Conservation (phyloP, 2,113 vertebrate species). For the Ranitomeya imitator region DNA sequence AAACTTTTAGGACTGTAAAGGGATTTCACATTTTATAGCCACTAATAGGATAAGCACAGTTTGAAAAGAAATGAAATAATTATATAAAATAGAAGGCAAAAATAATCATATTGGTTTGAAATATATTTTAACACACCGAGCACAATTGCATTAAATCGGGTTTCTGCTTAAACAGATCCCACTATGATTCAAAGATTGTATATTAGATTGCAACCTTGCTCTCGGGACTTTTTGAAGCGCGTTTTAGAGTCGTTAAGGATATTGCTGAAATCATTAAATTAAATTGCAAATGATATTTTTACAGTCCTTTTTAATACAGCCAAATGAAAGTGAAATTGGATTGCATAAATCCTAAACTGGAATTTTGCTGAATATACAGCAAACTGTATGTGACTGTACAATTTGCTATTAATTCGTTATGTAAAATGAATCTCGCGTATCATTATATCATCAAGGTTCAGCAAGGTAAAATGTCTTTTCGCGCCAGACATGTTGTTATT, state of each 20-base stretch:
- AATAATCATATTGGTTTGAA: constrained; percentile 38
- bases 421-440: constrained; percentile 13
- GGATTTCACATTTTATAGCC: constrained; percentile 22
- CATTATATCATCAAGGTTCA: constrained; percentile 2
- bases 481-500: not conserved
- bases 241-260: constrained; percentile 48
- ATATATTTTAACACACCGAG: constrained; percentile 35
- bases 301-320: constrained; percentile 36
- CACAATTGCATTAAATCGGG: constrained; percentile 32
- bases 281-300: constrained; percentile 52
- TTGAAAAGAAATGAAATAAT: constrained; percentile 33
- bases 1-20: constrained; percentile 42
- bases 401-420: constrained; percentile 22
- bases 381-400: constrained; percentile 28
- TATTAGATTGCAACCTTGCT: constrained; percentile 45
- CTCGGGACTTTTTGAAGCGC: constrained; percentile 38
- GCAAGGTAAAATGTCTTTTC: not conserved
- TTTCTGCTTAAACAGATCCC: constrained; percentile 49
- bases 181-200: constrained; percentile 39
- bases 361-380: constrained; percentile 14
- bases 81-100: constrained; percentile 32
- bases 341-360: constrained; percentile 36
- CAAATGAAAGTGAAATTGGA: constrained; percentile 44
- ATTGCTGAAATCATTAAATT: constrained; percentile 54
- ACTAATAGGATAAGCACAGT: constrained; percentile 40